Evolutionary conservation across 2,113 vertebrate genomes (phyloP).

Genomic region (Grantiella picta): DNA sequence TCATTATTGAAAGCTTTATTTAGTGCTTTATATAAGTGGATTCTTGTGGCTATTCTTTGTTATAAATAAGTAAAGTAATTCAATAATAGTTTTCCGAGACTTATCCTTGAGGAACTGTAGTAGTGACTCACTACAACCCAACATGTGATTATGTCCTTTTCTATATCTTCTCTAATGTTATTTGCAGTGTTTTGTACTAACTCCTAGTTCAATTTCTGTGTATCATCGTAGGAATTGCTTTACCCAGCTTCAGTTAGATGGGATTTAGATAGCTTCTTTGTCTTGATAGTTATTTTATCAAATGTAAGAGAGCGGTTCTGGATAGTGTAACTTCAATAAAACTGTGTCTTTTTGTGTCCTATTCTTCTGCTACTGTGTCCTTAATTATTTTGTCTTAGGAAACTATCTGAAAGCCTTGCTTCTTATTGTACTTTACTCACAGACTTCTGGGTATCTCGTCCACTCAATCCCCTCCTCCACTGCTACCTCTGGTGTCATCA

Average conservation of each 20-base stretch:
- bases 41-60: not conserved
- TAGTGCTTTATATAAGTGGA: not conserved
- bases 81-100: not conserved
- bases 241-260: not conserved
- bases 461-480: not conserved
- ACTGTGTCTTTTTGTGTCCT: not conserved
- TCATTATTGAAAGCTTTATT: not conserved
- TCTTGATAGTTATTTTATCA: not conserved
- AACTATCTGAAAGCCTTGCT: not conserved
- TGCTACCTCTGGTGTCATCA: not conserved
- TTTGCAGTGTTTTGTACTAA: not conserved
- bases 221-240: not conserved
- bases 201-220: not conserved
- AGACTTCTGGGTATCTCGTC: not conserved
- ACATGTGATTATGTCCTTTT: not conserved
- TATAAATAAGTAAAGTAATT: not conserved
- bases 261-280: not conserved
- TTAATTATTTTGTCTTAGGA: not conserved
- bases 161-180: not conserved
- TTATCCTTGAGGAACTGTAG: not conserved
- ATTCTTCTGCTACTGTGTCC: not conserved
- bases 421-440: not conserved
- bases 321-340: not conserved
- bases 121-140: not conserved
- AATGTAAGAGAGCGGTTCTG: not conserved